These are phyloP conservation scores for Cossypha polioptera DNA, from an alignment of 2,797 vertebrate genomes.

Conservation along the genomic window DNA sequence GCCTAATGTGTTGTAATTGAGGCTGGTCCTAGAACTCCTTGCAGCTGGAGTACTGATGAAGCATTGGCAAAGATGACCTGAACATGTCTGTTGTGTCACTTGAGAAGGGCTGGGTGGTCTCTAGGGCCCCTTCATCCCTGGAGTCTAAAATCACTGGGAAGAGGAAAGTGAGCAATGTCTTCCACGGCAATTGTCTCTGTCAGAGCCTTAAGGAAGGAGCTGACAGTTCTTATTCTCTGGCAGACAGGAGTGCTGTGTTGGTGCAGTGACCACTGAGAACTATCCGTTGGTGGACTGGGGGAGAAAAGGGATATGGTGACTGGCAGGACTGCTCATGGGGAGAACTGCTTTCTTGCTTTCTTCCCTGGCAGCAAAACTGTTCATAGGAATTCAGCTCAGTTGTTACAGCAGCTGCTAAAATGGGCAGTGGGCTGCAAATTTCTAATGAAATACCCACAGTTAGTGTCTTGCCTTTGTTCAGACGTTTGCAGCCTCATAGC, in stretches of 20 bases:
- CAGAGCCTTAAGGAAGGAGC: background rate
- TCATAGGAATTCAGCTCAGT: background rate
- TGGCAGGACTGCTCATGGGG: background rate
- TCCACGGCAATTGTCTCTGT: background rate
- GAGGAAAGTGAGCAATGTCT: fast-evolving
- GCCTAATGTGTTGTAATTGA: background rate
- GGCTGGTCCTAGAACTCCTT: background rate
- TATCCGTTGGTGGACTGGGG: background rate
- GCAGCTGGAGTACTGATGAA: background rate
- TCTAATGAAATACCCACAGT: background rate
- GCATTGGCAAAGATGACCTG: background rate
- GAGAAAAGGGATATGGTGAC: background rate
- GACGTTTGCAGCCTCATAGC: background rate
- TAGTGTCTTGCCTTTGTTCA: background rate
- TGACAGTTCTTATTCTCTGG: background rate
- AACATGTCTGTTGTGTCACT: background rate
- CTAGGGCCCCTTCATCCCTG: background rate
- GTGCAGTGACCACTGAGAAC: background rate
- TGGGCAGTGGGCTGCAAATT: background rate
- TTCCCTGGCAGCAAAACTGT: background rate
- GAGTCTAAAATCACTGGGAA: background rate
- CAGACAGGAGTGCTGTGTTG: background rate
- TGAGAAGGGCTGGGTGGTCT: background rate
- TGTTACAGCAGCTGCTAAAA: background rate
- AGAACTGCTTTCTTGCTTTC: background rate